Conservation (phyloP, 2,888 invertebrate species). For the Andrena camellia region DNA sequence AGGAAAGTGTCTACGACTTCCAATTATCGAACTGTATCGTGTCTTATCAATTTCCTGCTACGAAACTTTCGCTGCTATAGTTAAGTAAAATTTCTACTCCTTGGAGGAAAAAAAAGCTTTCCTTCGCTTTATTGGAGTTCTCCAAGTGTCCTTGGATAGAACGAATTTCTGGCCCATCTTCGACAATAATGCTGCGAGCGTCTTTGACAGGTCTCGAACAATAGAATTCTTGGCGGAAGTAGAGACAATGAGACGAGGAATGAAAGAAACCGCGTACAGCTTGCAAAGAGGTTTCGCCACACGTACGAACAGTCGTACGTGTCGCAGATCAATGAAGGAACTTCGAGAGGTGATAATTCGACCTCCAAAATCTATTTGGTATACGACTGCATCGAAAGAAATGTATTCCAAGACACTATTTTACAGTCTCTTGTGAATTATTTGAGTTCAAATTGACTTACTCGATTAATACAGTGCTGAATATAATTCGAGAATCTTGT, state of each 20-base stretch:
- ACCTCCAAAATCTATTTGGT: neutral
- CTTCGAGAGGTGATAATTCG: neutral
- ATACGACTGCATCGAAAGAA: neutral
- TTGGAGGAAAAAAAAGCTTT: slow-evolving; percentile 18
- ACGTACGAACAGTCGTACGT: neutral
- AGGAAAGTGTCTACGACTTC: neutral
- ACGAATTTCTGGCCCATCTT: slow-evolving; percentile 49
- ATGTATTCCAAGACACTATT: neutral
- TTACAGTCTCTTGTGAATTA: neutral
- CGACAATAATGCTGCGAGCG: slow-evolving; percentile 61
- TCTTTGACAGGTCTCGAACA: slow-evolving; percentile 61
- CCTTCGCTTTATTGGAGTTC: slow-evolving; percentile 26
- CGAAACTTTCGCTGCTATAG: neutral
- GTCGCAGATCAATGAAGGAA: neutral
- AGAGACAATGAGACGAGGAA: slow-evolving; percentile 52
- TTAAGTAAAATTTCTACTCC: slow-evolving; percentile 20
- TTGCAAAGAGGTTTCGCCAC: neutral
- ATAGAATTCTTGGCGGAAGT: slow-evolving; percentile 59
- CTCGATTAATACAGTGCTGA: neutral
- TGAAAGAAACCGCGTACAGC: slow-evolving; percentile 43
- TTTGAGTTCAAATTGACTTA: neutral
- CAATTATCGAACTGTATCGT: slow-evolving; percentile 22
- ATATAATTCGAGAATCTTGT: neutral
- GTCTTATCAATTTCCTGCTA: slow-evolving; percentile 16
- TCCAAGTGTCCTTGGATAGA: slow-evolving; percentile 48